These are phyloP conservation scores for Flabesymbios commensalis DNA, from an alignment of 2,888 invertebrate genomes.

Conservation along the genomic window DNA sequence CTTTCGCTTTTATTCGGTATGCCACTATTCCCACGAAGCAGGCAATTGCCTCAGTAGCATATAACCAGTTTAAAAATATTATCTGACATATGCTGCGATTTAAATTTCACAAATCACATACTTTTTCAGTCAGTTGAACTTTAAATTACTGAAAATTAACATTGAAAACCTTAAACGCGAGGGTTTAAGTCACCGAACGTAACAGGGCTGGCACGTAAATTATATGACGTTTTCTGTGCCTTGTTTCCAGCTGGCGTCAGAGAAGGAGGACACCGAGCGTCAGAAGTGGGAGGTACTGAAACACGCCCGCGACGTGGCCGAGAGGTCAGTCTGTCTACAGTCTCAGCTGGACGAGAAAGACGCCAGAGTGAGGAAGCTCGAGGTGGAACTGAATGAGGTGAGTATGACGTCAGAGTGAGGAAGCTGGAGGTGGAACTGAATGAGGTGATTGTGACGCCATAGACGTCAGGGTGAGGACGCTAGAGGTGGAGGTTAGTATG, in stretches of 20 bases:
- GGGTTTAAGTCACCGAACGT: no score
- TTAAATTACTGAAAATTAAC: no score
- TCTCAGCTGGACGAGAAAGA: slow-evolving; percentile 87
- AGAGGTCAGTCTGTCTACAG: slow-evolving; percentile 81
- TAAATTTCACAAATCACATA: no score
- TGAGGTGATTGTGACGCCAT: slow-evolving; percentile 65
- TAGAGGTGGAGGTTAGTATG: slow-evolving; percentile 66
- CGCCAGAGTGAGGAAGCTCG: slow-evolving; percentile 80
- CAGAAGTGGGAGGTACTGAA: slow-evolving; percentile 86
- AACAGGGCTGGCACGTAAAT: no score
- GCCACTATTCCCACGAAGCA: no score
- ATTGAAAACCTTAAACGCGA: no score
- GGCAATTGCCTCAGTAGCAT: no score
- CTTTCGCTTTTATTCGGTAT: no score
- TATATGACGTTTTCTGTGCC: no score
- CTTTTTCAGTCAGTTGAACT: no score
- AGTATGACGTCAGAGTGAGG: slow-evolving; percentile 71
- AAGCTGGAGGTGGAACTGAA: slow-evolving; percentile 83
- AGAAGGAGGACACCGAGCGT: slow-evolving; percentile 77
- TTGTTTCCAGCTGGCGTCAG: slow-evolving; percentile 66
- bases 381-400: slow-evolving; percentile 74
- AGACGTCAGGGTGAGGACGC: slow-evolving; percentile 81
- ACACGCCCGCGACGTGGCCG: slow-evolving; percentile 88
- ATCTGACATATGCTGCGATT: no score
- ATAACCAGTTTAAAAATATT: no score